phyloP scores from a whole-genome alignment of 2,888 invertebrate genomes.

The Bhutanitis thaidina region DNA sequence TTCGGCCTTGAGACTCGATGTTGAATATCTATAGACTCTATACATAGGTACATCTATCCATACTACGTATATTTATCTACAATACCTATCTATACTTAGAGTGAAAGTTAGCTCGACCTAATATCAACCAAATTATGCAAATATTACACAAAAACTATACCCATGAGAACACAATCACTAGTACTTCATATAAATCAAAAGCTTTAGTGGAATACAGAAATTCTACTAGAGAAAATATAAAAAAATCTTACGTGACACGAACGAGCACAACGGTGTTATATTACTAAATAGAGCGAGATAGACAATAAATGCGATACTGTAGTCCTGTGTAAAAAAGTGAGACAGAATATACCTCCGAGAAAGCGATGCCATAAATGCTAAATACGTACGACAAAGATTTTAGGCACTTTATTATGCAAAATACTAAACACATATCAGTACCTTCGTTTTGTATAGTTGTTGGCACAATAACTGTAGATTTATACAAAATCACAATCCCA shows the following conservation, averaged over 20 bases:
- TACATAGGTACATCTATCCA: conserved; percentile 52
- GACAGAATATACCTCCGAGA: conserved; percentile 69
- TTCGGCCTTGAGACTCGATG: conserved; percentile 79
- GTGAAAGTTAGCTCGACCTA: conserved; percentile 78
- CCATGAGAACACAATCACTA: conserved; percentile 40
- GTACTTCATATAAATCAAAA: conserved; percentile 40
- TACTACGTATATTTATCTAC: conserved; percentile 48
- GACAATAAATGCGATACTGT: conserved; percentile 62
- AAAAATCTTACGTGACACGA: conserved; percentile 79
- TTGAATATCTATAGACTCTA: conserved; percentile 70
- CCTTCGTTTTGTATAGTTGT: conserved; percentile 73
- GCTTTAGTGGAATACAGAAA: conserved; percentile 50
- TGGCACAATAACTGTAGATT: conserved; percentile 75
- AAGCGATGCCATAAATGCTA: conserved; percentile 79
- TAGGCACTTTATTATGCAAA: conserved; percentile 38
- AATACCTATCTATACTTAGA: conserved; percentile 74
- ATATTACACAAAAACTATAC: conserved; percentile 36
- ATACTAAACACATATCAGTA: conserved; percentile 46
- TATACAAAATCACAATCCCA: conserved; percentile 73
- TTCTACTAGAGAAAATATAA: conserved; percentile 66
- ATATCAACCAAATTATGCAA: conserved; percentile 43
- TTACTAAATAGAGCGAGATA: conserved; percentile 75
- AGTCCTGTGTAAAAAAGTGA: conserved; percentile 59
- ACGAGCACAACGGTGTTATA: conserved; percentile 80
- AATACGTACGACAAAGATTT: conserved; percentile 59